Percentiles rank a stretch among this genome's conserved stretches.
These are phyloP conservation scores for Falcaria lacertinaria DNA, from an alignment of 2,888 invertebrate genomes.

Conservation along the genomic window DNA sequence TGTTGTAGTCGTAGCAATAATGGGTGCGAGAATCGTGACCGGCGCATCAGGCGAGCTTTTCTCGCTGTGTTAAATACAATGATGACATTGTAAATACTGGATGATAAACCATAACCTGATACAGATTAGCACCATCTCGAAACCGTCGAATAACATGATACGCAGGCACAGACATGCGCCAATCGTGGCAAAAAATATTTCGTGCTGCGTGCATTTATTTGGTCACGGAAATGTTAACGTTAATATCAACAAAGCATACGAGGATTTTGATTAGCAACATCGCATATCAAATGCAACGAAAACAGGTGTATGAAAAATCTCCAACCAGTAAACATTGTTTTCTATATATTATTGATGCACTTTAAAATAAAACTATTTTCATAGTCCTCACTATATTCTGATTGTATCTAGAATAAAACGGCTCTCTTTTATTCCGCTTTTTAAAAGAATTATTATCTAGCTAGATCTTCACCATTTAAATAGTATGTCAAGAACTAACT, in stretches of 20 bases:
- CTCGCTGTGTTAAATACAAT: slow-evolving; percentile 15
- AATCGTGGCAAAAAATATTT: background rate
- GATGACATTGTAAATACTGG: slow-evolving; percentile 22
- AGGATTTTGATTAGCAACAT: background rate
- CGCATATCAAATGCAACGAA: background rate
- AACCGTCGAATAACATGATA: slow-evolving; percentile 9
- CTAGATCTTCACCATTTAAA: too few species aligned
- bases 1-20: slow-evolving; percentile 4
- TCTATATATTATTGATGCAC: too few species aligned
- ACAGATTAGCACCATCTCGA: slow-evolving; percentile 34
- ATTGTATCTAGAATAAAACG: too few species aligned
- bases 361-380: too few species aligned
- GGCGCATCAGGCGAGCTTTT: slow-evolving; percentile 18
- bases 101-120: slow-evolving; percentile 22
- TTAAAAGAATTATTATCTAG: too few species aligned
- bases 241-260: background rate
- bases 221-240: background rate
- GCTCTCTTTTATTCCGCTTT: too few species aligned
- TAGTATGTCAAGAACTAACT: too few species aligned
- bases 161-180: background rate
- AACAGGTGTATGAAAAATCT: background rate
- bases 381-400: too few species aligned
- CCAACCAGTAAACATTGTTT: too few species aligned
- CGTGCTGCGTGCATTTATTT: background rate
- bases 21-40: slow-evolving; percentile 26